Evolutionary conservation across 2,888 invertebrate species (phyloP).

Genomic region (Drosophila mercatorum): DNA sequence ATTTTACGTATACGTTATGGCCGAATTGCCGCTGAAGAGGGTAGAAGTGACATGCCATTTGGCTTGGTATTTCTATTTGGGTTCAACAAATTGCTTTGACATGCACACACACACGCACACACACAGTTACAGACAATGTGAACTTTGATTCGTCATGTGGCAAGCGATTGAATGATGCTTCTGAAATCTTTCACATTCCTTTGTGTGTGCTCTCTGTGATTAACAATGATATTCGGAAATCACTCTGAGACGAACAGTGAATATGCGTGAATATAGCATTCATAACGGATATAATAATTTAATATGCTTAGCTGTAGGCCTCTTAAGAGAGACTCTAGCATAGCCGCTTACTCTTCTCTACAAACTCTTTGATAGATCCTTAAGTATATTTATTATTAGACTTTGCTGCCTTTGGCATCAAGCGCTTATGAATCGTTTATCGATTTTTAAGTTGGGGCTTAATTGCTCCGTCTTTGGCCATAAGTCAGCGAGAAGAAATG

Average conservation of each 20-base stretch:
- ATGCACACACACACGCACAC: conserved; percentile 23
- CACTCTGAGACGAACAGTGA: not conserved
- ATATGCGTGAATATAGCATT: not conserved
- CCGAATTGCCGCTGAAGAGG: conserved; percentile 15
- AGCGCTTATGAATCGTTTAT: conserved; percentile 2
- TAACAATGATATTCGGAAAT: conserved; percentile 22
- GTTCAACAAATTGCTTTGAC: conserved; percentile 58
- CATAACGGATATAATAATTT: too few relatives aligned
- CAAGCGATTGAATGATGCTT: conserved; percentile 24
- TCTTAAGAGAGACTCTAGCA: too few relatives aligned
- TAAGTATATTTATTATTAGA: not conserved
- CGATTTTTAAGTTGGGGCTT: conserved; percentile 1
- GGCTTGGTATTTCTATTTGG: conserved; percentile 38
- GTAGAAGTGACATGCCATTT: conserved; percentile 22
- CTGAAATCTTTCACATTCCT: conserved; percentile 29
- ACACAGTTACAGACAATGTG: conserved; percentile 8
- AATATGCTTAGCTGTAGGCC: not conserved
- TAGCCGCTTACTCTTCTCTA: not conserved
- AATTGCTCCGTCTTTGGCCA: not conserved
- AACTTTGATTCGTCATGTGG: conserved; percentile 48
- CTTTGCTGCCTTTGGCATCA: not conserved
- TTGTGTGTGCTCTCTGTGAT: conserved; percentile 22
- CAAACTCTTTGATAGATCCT: not conserved
- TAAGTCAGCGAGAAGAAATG: conserved; percentile 7
- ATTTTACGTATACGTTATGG: conserved; percentile 53